Conservation (phyloP, 2,113 vertebrate genomes). For the Origma solitaria region DNA sequence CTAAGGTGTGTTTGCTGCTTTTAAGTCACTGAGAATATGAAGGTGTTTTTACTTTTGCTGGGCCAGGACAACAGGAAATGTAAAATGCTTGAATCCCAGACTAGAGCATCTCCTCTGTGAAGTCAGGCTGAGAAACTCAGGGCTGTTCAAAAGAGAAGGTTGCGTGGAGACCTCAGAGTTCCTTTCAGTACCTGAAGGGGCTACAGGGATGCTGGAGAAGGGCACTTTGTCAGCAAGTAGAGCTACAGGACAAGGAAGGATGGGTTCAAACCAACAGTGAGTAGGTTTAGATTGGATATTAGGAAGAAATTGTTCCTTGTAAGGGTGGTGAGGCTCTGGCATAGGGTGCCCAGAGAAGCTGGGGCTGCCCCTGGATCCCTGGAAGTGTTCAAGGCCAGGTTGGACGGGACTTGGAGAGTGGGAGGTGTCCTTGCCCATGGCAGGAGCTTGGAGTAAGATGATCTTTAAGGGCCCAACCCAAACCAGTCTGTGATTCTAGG, state of each 20-base stretch:
- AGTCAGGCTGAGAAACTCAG: neutral
- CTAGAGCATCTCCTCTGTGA: neutral
- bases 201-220: neutral
- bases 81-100: neutral
- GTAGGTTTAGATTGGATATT: neutral
- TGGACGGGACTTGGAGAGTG: neutral
- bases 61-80: neutral
- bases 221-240: neutral
- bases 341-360: neutral
- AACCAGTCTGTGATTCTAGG: neutral
- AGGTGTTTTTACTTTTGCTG: neutral
- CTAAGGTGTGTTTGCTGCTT: neutral
- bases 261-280: neutral
- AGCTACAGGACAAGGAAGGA: neutral
- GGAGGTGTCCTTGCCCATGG: neutral
- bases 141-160: neutral
- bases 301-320: neutral
- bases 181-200: neutral
- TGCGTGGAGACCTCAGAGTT: neutral
- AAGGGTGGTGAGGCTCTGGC: neutral
- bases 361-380: neutral
- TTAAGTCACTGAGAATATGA: neutral
- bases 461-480: neutral
- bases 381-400: neutral
- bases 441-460: accelerated